A percentile compares a stretch with the other conserved stretches of the same genome.
Evolutionary conservation across 2,888 invertebrate species (phyloP).

Genomic region (Stenichneumon culpator): DNA sequence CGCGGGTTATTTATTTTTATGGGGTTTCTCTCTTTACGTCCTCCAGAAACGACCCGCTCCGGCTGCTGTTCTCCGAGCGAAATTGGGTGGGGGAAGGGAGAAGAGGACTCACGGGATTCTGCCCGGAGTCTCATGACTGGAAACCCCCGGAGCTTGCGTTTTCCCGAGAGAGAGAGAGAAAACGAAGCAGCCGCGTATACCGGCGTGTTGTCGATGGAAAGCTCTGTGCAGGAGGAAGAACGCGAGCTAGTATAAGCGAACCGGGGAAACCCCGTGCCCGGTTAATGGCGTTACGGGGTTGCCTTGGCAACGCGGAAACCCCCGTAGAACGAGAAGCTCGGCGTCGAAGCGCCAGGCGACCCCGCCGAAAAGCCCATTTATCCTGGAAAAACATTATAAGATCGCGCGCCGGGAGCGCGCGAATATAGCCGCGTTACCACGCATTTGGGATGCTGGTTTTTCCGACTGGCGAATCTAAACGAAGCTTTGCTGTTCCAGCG

Average conservation of each 20-base stretch:
- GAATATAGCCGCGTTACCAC: constrained; percentile 38
- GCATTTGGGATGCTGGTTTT: constrained; percentile 31
- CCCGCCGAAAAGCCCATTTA: constrained; percentile 84
- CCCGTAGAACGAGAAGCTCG: constrained; percentile 79
- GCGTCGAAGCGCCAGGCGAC: constrained; percentile 74
- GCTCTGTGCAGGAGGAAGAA: constrained; percentile 58
- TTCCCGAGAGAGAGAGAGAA: constrained; percentile 16
- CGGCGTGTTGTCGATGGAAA: constrained; percentile 37
- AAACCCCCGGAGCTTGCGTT: constrained; percentile 47
- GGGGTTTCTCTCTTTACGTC: constrained; percentile 76
- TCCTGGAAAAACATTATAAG: constrained; percentile 85
- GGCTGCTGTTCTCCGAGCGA: constrained; percentile 34
- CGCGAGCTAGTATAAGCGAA: constrained; percentile 51
- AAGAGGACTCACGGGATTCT: constrained; percentile 42
- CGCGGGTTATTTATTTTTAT: constrained; percentile 84
- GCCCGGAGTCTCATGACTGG: constrained; percentile 32
- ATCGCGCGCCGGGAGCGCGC: constrained; percentile 67
- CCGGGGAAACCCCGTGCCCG: constrained; percentile 78
- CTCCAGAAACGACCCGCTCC: constrained; percentile 65
- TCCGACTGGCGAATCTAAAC: constrained; percentile 23
- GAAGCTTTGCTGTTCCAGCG: constrained; percentile 11
- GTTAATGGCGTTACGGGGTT: constrained; percentile 85
- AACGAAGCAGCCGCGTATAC: background rate
- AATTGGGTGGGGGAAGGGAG: constrained; percentile 39
- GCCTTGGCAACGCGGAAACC: constrained; percentile 82